These are phyloP conservation scores for Monopterus albus DNA, from an alignment of 2,113 vertebrate species.

Conservation along the genomic window DNA sequence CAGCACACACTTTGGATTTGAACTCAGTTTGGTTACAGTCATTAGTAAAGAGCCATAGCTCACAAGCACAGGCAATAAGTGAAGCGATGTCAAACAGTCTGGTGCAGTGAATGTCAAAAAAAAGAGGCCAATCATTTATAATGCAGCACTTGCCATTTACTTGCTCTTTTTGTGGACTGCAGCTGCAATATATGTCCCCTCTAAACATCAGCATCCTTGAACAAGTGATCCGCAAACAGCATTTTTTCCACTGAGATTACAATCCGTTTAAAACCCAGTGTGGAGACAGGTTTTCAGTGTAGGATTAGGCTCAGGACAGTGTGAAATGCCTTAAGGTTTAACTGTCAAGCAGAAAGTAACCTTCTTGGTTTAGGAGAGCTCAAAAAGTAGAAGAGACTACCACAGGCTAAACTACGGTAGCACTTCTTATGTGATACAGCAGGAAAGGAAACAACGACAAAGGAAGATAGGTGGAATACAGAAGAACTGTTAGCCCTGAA, in stretches of 20 bases:
- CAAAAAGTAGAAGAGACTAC: conserved; percentile 81
- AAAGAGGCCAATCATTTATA: conserved; percentile 22
- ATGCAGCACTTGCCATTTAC: conserved; percentile 31
- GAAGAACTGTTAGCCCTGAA: conserved; percentile 45
- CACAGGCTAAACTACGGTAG: conserved; percentile 84
- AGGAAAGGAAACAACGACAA: conserved; percentile 47
- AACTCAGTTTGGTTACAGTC: neutral
- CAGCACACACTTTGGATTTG: neutral
- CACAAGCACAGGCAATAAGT: conserved; percentile 50
- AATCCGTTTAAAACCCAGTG: conserved; percentile 45
- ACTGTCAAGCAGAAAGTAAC: conserved; percentile 73
- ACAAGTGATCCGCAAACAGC: neutral
- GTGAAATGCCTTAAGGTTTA: conserved; percentile 27
- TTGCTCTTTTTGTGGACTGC: conserved; percentile 31
- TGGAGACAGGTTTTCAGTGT: conserved; percentile 30
- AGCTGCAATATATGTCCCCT: neutral
- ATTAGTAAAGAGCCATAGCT: conserved; percentile 41
- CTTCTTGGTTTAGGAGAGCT: conserved; percentile 82
- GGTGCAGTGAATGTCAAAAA: conserved; percentile 18
- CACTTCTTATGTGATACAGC: conserved; percentile 72
- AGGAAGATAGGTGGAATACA: conserved; percentile 50
- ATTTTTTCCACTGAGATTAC: neutral
- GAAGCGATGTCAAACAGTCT: conserved; percentile 33
- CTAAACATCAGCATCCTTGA: neutral
- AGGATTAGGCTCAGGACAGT: conserved; percentile 32